Percentiles rank a stretch among this genome's conserved stretches.
Conservation (phyloP, 1,140 invertebrate genomes). For the Apis dorsata region DNA sequence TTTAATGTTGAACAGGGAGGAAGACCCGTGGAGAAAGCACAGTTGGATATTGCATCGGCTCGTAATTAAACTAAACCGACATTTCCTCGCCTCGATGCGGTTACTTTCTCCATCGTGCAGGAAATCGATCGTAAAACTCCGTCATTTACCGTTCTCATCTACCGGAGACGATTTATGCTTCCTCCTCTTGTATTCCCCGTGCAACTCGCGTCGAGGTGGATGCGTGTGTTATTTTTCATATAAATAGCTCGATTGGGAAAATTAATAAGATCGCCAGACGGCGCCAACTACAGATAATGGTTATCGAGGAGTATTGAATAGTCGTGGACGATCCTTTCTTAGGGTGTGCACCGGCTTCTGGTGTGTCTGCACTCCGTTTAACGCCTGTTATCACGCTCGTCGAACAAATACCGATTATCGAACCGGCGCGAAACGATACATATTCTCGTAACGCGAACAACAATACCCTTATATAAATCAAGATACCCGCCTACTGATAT, state of each 20-base stretch:
- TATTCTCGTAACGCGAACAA: background rate
- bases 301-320: conserved; percentile 61
- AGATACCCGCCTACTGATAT: background rate
- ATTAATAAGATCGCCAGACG: conserved; percentile 68
- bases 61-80: conserved; percentile 19
- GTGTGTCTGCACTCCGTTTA: background rate
- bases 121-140: conserved; percentile 32
- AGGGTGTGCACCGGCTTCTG: background rate
- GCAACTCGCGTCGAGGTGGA: background rate
- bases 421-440: background rate
- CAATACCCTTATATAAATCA: conserved; percentile 20
- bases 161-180: conserved; percentile 20
- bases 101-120: conserved; percentile 30
- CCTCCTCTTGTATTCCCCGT: background rate
- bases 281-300: conserved; percentile 69
- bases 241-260: conserved; percentile 40
- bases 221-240: background rate
- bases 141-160: background rate
- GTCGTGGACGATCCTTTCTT: conserved; percentile 12
- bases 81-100: conserved; percentile 1
- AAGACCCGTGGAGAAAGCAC: conserved; percentile 24
- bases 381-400: conserved; percentile 15
- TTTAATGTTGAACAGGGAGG: background rate
- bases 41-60: background rate
- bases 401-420: conserved; percentile 39